Evolutionary conservation across 2,113 vertebrate genomes (phyloP).

Genomic region (Vidua macroura): DNA sequence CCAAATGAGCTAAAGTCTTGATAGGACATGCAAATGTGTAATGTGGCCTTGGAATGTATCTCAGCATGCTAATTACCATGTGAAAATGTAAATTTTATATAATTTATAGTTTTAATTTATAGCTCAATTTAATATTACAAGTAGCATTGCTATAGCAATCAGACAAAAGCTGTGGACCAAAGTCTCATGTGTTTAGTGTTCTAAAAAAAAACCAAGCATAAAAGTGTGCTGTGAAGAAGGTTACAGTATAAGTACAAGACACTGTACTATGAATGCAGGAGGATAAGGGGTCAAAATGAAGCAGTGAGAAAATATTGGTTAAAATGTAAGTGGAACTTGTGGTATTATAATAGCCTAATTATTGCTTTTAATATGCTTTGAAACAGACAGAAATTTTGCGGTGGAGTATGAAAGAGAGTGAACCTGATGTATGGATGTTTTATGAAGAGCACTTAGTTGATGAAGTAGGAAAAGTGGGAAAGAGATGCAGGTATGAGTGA

Average conservation of each 20-base stretch:
- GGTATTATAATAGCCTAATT: background rate
- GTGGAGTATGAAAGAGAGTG: background rate
- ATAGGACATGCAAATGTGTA: background rate
- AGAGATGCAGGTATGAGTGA: background rate
- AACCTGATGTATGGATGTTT: background rate
- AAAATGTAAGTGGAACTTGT: background rate
- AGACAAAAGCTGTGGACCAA: background rate
- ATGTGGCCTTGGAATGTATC: background rate
- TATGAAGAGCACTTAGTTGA: background rate
- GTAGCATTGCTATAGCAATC: background rate
- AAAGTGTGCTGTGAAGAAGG: background rate
- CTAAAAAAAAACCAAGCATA: background rate
- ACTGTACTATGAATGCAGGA: background rate
- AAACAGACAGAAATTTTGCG: background rate
- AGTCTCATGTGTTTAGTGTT: background rate
- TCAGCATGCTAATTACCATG: background rate
- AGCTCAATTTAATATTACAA: background rate
- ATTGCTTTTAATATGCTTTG: background rate
- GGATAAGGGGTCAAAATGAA: background rate
- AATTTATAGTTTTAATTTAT: background rate
- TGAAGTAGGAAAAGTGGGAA: background rate
- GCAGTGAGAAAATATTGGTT: background rate
- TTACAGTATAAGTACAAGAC: background rate
- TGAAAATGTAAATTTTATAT: background rate
- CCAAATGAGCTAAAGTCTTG: background rate